These are phyloP conservation scores for Syrrhaptes paradoxus DNA, from an alignment of 2,113 vertebrate species.

Conservation along the genomic window DNA sequence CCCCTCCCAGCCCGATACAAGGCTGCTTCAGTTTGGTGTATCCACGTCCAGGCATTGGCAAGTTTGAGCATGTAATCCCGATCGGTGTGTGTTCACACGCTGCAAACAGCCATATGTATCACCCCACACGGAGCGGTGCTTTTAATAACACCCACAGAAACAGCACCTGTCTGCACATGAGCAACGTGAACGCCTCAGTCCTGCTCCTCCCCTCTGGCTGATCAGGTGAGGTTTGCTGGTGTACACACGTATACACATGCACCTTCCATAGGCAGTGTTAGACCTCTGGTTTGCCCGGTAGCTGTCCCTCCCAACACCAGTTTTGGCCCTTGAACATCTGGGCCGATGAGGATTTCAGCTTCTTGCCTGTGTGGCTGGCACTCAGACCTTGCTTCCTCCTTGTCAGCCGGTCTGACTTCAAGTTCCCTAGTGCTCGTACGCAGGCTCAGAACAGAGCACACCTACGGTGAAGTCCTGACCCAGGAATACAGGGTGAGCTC, in stretches of 20 bases:
- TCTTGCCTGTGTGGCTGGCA: not conserved
- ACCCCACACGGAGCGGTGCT: not conserved
- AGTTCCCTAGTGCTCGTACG: accelerated
- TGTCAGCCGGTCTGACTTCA: not conserved
- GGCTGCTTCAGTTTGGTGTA: not conserved
- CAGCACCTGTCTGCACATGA: too few relatives aligned
- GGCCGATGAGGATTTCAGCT: not conserved
- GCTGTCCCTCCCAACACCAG: not conserved
- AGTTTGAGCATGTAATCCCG: not conserved
- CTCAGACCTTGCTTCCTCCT: not conserved
- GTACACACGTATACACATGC: too few relatives aligned
- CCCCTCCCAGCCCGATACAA: not conserved
- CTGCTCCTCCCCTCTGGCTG: not conserved
- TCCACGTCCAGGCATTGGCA: not conserved
- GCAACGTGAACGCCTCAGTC: too few relatives aligned
- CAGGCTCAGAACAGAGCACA: not conserved
- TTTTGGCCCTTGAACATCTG: not conserved
- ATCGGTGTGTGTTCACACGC: accelerated
- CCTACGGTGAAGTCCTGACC: not conserved
- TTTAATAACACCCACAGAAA: not conserved
- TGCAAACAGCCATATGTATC: not conserved
- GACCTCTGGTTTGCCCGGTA: not conserved
- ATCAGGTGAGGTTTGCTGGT: not conserved
- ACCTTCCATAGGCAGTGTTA: not conserved
- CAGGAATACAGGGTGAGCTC: not conserved